Percentiles rank a stretch among this genome's conserved stretches.
These are phyloP conservation scores for Carcharodon carcharias DNA, from an alignment of 2,797 vertebrate species.

Conservation along the genomic window DNA sequence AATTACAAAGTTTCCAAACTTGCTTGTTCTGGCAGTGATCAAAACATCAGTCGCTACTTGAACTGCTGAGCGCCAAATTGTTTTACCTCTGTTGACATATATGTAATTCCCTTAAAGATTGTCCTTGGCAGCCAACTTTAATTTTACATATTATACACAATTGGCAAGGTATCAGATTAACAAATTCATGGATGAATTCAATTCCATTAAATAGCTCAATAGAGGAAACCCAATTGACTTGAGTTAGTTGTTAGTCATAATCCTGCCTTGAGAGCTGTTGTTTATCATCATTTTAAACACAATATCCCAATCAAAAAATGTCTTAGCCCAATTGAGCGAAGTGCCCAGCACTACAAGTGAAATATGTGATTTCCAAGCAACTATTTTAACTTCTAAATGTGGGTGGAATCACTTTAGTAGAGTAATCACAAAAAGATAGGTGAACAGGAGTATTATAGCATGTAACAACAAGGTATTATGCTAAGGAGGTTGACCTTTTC, in stretches of 20 bases:
- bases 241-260: not conserved
- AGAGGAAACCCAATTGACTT: not conserved
- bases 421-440: not conserved
- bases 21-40: not conserved
- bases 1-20: not conserved
- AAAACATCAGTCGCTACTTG: not conserved
- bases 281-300: not conserved
- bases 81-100: not conserved
- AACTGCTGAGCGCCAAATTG: not conserved
- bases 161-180: not conserved
- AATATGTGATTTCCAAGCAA: not conserved
- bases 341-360: not conserved
- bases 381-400: not conserved
- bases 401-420: not conserved
- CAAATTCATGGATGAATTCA: not conserved
- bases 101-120: not conserved
- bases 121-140: not conserved
- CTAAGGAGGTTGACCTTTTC: not conserved
- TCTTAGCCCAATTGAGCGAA: not conserved
- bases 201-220: not conserved
- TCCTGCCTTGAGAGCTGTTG: not conserved
- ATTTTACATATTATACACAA: not conserved
- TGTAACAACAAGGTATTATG: not conserved
- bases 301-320: not conserved
- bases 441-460: not conserved